Evolutionary conservation across 2,113 vertebrate species (phyloP), one percentile per base, ranked within the genome.

Genomic region (Phalacrocorax aristotelis): DNA sequence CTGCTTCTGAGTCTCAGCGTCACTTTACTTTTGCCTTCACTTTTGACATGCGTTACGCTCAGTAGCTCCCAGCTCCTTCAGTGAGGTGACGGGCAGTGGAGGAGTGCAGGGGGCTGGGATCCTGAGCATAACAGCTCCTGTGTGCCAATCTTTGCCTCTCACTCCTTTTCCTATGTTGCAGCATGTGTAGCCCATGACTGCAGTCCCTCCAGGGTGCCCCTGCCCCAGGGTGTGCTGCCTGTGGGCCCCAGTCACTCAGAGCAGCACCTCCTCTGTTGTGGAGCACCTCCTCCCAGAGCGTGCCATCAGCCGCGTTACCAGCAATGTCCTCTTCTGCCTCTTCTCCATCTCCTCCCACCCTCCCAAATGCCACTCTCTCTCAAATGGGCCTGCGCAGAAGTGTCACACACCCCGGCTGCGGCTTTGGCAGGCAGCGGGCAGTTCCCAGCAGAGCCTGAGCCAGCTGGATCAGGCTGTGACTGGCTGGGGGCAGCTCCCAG

Each of bases 231-330:
- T 2, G 0, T 13, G 6, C 16, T 18, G 0, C 10, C 57, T 0
- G 0, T n/a, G 29, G 8, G 10, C 25, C 14, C 34, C 9, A 9
- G 5, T 9, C 13, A 13, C 46, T 49, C 19, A 12, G 7, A 55
- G 21, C 26, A 82, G 30, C 32, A 5, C 6, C 17, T 30, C 16
- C 25, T 36, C 29, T 18, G 14, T 11, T 9, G 11, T 2, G 0
- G 0, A 58, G 15, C 13, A 13, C 1, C 0, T 48, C 40, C 8
- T 44, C 27, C 34, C 30, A 18, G 26, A 40, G 21, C 0, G 0
- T 25, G 9, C 12, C 14, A 23, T 16, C 52, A 77, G 11, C 7
- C 2, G 3, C 2, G 0, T 6, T 20, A 9, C 21, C 25, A 54
- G 15, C 6, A 40, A 17, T 8, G 11, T 54, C 27, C 17, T 36